Base-by-base conservation (phyloP, 2,888 invertebrate genomes). In the Steromphala cineraria region DNA sequence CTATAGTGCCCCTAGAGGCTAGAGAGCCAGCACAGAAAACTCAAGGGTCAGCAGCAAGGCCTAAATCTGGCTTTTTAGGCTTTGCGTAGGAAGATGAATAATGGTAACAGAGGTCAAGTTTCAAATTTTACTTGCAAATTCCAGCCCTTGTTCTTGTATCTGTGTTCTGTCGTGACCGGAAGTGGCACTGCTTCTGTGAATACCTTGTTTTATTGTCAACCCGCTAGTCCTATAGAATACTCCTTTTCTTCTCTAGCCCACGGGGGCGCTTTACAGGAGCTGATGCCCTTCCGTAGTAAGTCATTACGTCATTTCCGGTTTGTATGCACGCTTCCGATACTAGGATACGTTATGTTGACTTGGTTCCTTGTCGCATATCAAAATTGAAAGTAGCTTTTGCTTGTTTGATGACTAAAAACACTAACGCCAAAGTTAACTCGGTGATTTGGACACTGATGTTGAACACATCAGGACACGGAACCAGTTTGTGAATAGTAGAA, bases 221-320 rank as follows among this genome's bases (percentile, higher is more conserved):
- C 71, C 71, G 71, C 71, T 71, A 71, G 71, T 36, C 40, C 28
- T 71, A 36, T 71, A 71, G 71, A 80, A 75, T 80, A 67, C 67
- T 78, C 81, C 53, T 81, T 80, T 79, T 80, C 81, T 83, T 79
- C 82, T 84, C 79, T 83, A 92, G 92, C 90, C 78, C 90, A 92
- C 88, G 92, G 92, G 81, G 92, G 92, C 83, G 91, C 92, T 55
- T 88, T 93, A 77, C 92, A 92, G 87, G 92, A 92, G 86, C 88
- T 93, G 92, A 90, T 93, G 88, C 92, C 92, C 80, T 92, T 93
- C 85, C 89, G 92, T 90, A 92, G 93, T 93, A 92, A 93, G 93
- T 93, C 83, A 53, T 78, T 78, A 75, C 67, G 80, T 80, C 67
- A 40, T 56, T 62, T 53, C 77, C 77, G 53, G 77, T 56, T 52